These are phyloP conservation scores for Pogona vitticeps DNA, from an alignment of 2,113 vertebrate genomes.

Conservation along the genomic window DNA sequence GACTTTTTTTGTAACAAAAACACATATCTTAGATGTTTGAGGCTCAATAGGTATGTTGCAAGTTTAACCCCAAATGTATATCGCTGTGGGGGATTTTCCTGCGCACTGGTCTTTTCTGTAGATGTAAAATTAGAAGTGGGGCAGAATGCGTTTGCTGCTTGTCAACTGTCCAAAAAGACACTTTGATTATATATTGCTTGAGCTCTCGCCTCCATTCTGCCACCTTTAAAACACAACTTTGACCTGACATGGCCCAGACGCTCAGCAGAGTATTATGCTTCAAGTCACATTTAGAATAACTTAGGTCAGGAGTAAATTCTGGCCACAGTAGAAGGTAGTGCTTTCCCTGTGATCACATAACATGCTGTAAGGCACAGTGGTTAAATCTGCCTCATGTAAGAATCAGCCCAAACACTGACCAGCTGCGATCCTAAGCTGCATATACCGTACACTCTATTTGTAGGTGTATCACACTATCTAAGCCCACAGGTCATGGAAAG, in stretches of 20 bases:
- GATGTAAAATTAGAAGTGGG: neutral
- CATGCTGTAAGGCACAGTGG: neutral
- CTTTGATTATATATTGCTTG: neutral
- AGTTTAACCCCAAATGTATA: neutral
- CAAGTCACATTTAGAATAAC: neutral
- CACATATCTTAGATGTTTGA: no score
- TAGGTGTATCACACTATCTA: no score
- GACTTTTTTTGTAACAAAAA: neutral
- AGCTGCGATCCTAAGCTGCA: neutral
- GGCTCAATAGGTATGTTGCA: neutral
- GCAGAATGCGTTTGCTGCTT: neutral
- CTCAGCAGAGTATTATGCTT: neutral
- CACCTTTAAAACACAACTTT: neutral
- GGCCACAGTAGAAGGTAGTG: neutral
- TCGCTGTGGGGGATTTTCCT: neutral
- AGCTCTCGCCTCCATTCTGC: neutral
- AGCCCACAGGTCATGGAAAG: no score
- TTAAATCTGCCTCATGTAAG: no score
- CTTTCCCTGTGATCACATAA: neutral
- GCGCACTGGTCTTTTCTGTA: neutral
- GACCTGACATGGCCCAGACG: neutral
- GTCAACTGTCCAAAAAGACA: neutral
- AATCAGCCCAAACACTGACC: neutral
- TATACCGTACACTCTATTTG: no score
- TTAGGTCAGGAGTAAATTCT: neutral